Base-by-base conservation (phyloP, 2,113 vertebrate species). In the Pedetes capensis region DNA sequence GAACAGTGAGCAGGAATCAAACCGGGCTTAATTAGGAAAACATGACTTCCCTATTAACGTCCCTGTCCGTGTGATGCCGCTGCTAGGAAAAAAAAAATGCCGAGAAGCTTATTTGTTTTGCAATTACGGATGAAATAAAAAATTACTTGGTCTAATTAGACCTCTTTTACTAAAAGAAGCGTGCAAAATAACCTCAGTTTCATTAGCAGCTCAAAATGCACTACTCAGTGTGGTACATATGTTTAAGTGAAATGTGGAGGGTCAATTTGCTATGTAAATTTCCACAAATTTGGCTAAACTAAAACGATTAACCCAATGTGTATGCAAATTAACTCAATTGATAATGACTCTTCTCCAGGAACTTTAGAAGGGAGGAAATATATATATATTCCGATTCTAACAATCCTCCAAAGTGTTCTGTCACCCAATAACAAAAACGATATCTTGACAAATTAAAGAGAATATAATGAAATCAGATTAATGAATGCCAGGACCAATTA, bases 401-500 rank as follows among this genome's bases (percentile, higher is more conserved):
- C 97, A 97, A 97, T 96, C 87, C 97, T 98, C 97, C 85, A 66
- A 97, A 97, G 98, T 34, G 0, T 95, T 98, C 97, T 96, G 87
- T 98, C 16, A 87, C 97, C 97, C 97, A 94, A 96, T 97, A 96
- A 98, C 97, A 78, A 97, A n/a, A 98, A 98, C 66, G 89, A 61
- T 97, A 98, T 98, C 98, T 97, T 96, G 96, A 98, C 97, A 98
- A 98, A 98, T 98, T 98, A 98, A 98, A 98, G 97, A 96, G 97
- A 97, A 97, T 98, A 96, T 95, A 98, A 98, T 98, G 97, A 98
- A 98, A 98, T 98, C 98, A 98, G 98, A 98, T 98, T 98, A 98
- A 98, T 98, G 98, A 98, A 98, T 94, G 97, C 98, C 98, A 98
- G 98, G 98, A 93, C 97, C 97, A 98, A 98, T 98, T 98, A 98